Evolutionary conservation across 2,888 invertebrate species (phyloP), one percentile per base, ranked within the genome.

Genomic region (Sylvicola cinctus): DNA sequence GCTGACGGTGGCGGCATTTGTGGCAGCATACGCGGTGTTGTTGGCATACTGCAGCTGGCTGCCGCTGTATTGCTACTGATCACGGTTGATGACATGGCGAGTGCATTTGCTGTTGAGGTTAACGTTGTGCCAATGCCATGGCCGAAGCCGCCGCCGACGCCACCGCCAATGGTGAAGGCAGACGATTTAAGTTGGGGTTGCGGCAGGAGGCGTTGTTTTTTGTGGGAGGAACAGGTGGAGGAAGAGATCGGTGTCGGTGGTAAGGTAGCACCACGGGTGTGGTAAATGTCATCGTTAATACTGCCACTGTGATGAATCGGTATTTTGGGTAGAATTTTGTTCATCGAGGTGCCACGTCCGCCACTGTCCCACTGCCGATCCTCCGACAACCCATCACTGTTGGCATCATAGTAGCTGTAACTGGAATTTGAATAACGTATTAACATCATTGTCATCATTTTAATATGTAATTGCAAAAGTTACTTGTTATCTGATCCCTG

Each of bases 331-430:
- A 54, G 41, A 27, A 48, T 36, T 36, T 54, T 54, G 27, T 35
- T 36, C 29, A 35, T 40, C 36, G 39, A 36, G 12, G 45, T 29
- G 17, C 20, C 27, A n/a, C 23, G 65, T 54, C 76, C 75, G 48
- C 74, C 74, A 29, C 72, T 70, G 46, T 76, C 76, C 76, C 76
- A 78, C 46, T 74, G 75, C 8, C 73, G 61, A 44, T 74, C 29
- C 20, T 76, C 74, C 39, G 68, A 66, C 46, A 65, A 63, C 29
- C 65, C 68, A 46, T 67, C 67, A 38, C 67, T 46, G 37, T 58
- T 39, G 10, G 33, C 31, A 28, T 39, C 39, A 23, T 38, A 39
- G 23, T 36, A 33, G 34, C 35, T 10, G 26, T 3, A 17, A 15
- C 23, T 25, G 12, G n/a, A 20, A 6, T 6, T 6, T 20, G n/a